Evolutionary conservation across 35 echinoderm and acorn worm genomes (phyloP).

Genomic region (Stichopus chloronotus): DNA sequence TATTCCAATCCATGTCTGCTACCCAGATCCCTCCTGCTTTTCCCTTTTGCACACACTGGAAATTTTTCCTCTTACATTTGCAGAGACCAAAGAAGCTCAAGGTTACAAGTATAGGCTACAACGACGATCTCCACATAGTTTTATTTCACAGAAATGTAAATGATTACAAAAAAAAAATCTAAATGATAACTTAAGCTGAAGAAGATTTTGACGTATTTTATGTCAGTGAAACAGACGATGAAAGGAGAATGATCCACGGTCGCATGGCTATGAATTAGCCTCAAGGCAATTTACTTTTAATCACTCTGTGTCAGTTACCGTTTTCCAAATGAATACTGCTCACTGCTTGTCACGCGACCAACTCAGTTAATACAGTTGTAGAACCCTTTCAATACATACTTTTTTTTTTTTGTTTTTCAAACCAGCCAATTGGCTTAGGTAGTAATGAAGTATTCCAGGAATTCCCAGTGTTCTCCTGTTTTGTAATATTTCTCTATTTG

Average conservation of each 20-base stretch:
- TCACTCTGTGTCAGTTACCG: not conserved
- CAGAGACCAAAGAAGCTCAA: too few species aligned
- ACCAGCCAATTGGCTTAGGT: not conserved
- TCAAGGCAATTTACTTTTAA: conserved; percentile 7
- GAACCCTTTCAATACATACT: not conserved
- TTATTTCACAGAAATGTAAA: too few species aligned
- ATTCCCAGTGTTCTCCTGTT: not conserved
- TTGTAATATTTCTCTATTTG: not conserved
- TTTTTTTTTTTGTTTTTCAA: not conserved
- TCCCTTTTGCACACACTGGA: too few species aligned
- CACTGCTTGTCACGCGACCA: conserved; percentile 11
- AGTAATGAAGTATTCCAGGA: not conserved
- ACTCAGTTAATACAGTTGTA: not conserved
- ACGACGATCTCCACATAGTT: too few species aligned
- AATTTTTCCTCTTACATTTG: too few species aligned
- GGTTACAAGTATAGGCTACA: too few species aligned
- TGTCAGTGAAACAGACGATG: not conserved
- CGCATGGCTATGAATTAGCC: not conserved
- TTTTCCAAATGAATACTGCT: conserved; percentile 16
- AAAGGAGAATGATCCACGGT: not conserved
- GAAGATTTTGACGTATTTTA: not conserved
- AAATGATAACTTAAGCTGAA: not conserved
- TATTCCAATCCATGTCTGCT: too few species aligned
- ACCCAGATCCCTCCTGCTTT: too few species aligned
- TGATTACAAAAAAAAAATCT: not conserved